Evolutionary conservation across 1,140 invertebrate genomes (phyloP).

Genomic region (Hypothenemus hampei): DNA sequence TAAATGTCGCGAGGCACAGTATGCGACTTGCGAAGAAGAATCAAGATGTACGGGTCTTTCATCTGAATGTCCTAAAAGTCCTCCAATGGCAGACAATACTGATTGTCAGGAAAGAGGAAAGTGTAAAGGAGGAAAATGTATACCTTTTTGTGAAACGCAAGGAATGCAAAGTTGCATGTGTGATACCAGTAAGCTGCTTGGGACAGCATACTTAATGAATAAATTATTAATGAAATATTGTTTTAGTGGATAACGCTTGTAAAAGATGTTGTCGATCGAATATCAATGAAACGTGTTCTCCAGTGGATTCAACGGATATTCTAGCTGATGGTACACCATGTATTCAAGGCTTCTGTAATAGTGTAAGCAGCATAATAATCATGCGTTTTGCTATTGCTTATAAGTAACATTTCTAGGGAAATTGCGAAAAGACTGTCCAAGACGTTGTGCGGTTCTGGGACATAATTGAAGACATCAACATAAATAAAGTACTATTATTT

Average conservation of each 20-base stretch:
- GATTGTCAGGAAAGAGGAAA: constrained; percentile 83
- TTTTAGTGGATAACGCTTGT: constrained; percentile 76
- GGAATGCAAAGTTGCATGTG: constrained; percentile 92
- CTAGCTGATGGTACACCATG: constrained; percentile 91
- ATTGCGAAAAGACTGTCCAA: constrained; percentile 90
- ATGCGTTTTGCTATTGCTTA: too few species aligned
- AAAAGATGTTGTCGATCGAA: constrained; percentile 85
- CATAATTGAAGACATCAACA: constrained; percentile 93
- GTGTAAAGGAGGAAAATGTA: constrained; percentile 78
- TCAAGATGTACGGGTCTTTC: constrained; percentile 69
- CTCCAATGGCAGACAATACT: constrained; percentile 82
- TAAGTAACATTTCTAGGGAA: constrained; percentile 58
- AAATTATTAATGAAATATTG: constrained; percentile 30
- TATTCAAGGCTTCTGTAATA: constrained; percentile 93
- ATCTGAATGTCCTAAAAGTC: constrained; percentile 71
- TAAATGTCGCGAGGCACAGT: constrained; percentile 83
- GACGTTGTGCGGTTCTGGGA: constrained; percentile 95
- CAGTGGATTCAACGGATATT: constrained; percentile 79
- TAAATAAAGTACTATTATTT: constrained; percentile 84
- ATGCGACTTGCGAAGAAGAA: constrained; percentile 85
- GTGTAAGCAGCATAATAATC: too few species aligned
- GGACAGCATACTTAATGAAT: not conserved
- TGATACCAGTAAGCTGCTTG: constrained; percentile 67
- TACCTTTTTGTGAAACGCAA: constrained; percentile 90
- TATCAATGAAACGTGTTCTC: constrained; percentile 86